Percentiles rank a stretch among this genome's conserved stretches.
These are phyloP conservation scores for Tapera naevia DNA, from an alignment of 2,797 vertebrate species.

Conservation along the genomic window DNA sequence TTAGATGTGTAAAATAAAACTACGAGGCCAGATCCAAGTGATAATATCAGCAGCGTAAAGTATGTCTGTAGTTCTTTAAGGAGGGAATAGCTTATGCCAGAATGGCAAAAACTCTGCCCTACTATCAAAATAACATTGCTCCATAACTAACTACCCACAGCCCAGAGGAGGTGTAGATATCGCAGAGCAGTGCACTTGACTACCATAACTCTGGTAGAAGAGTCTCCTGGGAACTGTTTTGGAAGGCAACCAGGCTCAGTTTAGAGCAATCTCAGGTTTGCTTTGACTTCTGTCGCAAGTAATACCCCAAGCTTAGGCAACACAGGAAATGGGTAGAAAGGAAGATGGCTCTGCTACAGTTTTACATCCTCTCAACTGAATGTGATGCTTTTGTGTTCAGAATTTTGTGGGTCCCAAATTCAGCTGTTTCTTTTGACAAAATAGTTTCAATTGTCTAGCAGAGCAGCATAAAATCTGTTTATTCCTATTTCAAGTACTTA, in stretches of 20 bases:
- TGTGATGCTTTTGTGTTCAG: background rate
- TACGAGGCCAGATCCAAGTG: background rate
- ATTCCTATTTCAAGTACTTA: background rate
- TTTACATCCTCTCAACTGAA: background rate
- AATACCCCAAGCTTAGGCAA: background rate
- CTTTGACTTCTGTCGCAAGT: background rate
- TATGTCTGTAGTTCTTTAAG: background rate
- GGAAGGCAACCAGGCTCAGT: background rate
- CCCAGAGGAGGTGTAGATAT: background rate
- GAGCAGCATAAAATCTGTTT: background rate
- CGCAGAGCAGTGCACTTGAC: background rate
- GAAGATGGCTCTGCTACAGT: background rate
- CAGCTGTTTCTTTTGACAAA: background rate
- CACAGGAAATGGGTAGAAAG: background rate
- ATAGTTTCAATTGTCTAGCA: background rate
- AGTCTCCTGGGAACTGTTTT: background rate
- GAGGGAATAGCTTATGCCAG: background rate
- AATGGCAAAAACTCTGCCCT: background rate
- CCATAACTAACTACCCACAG: background rate
- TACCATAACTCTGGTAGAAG: background rate
- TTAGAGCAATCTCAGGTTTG: background rate
- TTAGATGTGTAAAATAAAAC: background rate
- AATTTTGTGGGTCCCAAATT: background rate
- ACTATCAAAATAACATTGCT: background rate
- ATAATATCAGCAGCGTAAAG: background rate